Conservation (phyloP, 37 sponge, comb jelly and placozoan genomes). For the Chondrosia reniformis region DNA sequence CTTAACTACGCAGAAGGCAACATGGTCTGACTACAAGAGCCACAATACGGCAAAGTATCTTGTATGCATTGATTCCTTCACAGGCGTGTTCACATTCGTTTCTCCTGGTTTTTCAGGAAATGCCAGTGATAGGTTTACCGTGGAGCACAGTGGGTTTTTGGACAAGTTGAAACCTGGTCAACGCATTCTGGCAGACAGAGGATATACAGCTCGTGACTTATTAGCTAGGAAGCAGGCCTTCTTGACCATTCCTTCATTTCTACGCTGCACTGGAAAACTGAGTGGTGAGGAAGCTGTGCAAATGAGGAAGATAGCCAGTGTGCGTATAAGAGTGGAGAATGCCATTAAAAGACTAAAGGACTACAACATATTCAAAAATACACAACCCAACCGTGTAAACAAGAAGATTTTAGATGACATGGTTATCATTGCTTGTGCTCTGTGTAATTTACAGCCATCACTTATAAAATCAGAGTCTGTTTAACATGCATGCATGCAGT, state of each 20-base stretch:
- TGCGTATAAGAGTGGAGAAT: slow-evolving; percentile 14
- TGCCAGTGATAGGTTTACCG: slow-evolving; percentile 22
- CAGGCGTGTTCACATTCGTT: slow-evolving; percentile 12
- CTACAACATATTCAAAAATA: slow-evolving; percentile 21
- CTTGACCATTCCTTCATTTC: slow-evolving; percentile 8
- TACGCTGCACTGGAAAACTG: slow-evolving; percentile 3
- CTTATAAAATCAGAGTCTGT: slow-evolving; percentile 29
- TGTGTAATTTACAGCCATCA: slow-evolving; percentile 32
- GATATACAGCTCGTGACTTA: slow-evolving; percentile 18
- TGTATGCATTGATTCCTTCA: slow-evolving; percentile 13
- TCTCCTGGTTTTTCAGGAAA: slow-evolving; percentile 26
- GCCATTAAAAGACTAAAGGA: slow-evolving; percentile 29
- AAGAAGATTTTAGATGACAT: slow-evolving; percentile 40
- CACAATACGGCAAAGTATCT: slow-evolving; percentile 31
- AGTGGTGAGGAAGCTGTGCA: slow-evolving; percentile 8
- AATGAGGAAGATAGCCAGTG: slow-evolving; percentile 8
- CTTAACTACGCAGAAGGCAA: slow-evolving; percentile 2
- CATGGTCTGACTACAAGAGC: slow-evolving; percentile 28
- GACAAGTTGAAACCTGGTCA: slow-evolving; percentile 13
- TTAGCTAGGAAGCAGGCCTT: slow-evolving; percentile 18
- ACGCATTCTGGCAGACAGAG: slow-evolving; percentile 25
- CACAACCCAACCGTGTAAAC: slow-evolving; percentile 21
- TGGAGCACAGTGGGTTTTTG: slow-evolving; percentile 14
- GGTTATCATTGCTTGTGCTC: slow-evolving; percentile 36
- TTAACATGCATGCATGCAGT: background rate